Percentiles rank a stretch among this genome's conserved stretches.
phyloP scores from a whole-genome alignment of 2,888 invertebrate genomes.

The Athalia circularis region DNA sequence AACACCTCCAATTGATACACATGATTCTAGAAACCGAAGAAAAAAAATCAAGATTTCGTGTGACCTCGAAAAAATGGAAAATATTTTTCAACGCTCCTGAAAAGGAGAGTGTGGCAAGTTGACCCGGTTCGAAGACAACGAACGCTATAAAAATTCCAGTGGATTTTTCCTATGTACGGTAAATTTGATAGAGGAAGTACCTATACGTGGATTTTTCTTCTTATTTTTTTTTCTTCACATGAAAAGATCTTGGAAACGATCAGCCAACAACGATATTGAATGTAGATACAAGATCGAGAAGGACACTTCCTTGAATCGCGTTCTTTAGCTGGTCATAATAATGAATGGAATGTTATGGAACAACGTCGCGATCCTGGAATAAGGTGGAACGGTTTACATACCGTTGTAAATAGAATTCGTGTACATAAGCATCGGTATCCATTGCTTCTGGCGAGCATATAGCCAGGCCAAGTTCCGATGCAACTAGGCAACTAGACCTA shows the following conservation, averaged over 20 bases:
- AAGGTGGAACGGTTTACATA: neutral
- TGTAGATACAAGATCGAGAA: neutral
- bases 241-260: too few species aligned
- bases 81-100: too few species aligned
- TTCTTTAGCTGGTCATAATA: neutral
- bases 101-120: too few species aligned
- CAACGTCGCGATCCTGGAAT: neutral
- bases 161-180: too few species aligned
- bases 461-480: constrained; percentile 29
- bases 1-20: neutral
- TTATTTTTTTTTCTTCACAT: too few species aligned
- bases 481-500: constrained; percentile 54
- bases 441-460: neutral
- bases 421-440: neutral
- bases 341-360: constrained; percentile 19
- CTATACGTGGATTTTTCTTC: too few species aligned
- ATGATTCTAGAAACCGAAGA: neutral
- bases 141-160: too few species aligned
- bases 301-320: constrained; percentile 18
- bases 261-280: too few species aligned
- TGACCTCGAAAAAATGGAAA: too few species aligned
- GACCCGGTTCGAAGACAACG: too few species aligned
- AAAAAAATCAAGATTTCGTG: neutral
- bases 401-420: neutral
- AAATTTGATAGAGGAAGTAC: too few species aligned